phyloP scores from a whole-genome alignment of 37 sponge, comb jelly and placozoan genomes.

The Axinella damicornis region DNA sequence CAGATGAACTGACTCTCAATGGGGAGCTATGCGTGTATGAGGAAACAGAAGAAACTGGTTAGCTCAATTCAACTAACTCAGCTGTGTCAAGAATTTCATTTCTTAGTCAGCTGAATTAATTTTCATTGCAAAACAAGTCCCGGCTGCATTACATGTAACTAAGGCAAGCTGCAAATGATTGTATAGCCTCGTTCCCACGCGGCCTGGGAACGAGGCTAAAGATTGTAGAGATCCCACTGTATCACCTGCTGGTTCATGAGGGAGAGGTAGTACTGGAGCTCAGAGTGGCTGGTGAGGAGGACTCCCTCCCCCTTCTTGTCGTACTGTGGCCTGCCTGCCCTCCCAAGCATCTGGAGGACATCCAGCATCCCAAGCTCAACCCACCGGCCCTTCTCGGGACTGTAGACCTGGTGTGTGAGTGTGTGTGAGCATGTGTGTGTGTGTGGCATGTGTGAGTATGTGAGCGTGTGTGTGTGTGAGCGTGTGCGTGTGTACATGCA shows the following conservation, averaged over 20 bases:
- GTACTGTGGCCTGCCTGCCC: conserved; percentile 98
- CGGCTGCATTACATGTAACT: neutral
- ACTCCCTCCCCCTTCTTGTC: conserved; percentile 96
- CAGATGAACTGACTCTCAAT: conserved; percentile 97
- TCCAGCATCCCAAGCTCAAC: conserved; percentile 97
- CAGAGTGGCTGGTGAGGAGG: conserved; percentile 93
- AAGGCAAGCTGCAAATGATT: too few species aligned
- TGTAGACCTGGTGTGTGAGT: conserved; percentile 77
- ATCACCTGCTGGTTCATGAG: conserved; percentile 96
- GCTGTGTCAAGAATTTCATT: too few species aligned
- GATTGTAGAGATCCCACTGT: neutral
- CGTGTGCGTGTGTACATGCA: neutral
- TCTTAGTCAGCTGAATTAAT: neutral
- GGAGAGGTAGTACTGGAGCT: conserved; percentile 98
- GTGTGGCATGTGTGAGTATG: neutral
- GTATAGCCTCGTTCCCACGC: too few species aligned
- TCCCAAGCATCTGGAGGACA: conserved; percentile 98
- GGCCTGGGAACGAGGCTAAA: too few species aligned
- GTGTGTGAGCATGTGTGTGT: neutral
- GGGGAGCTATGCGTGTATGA: conserved; percentile 73
- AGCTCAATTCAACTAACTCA: too few species aligned
- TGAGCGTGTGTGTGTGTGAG: neutral
- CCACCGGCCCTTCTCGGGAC: conserved; percentile 97
- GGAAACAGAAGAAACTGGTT: neutral
- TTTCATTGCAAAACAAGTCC: neutral